These are phyloP conservation scores for Tinamus major DNA, from an alignment of 2,797 vertebrate genomes.

Conservation along the genomic window DNA sequence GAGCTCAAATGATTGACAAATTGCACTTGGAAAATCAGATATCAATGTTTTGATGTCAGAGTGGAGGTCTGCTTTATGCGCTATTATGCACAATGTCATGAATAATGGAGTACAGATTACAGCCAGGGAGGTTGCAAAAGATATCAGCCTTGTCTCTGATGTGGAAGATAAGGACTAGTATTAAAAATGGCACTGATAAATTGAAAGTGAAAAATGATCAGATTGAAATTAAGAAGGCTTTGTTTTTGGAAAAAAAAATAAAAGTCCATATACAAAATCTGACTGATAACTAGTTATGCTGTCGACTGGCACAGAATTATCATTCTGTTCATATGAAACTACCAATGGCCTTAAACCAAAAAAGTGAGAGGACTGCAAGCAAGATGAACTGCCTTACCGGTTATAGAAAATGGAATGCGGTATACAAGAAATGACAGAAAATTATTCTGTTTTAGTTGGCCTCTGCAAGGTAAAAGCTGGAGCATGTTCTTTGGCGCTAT, in stretches of 20 bases:
- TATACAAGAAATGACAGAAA: neutral
- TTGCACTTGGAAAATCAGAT: neutral
- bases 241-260: neutral
- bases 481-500: neutral
- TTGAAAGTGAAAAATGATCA: neutral
- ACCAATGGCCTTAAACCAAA: neutral
- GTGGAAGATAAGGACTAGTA: neutral
- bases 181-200: neutral
- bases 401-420: neutral
- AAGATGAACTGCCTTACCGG: neutral
- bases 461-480: neutral
- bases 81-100: neutral
- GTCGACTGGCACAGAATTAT: neutral
- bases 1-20: neutral
- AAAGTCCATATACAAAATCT: neutral
- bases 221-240: neutral
- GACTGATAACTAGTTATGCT: neutral
- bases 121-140: neutral
- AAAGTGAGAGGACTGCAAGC: neutral
- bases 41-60: neutral
- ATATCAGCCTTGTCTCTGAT: neutral
- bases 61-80: neutral
- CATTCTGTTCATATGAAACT: neutral
- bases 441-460: neutral
- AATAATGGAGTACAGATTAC: neutral